Evolutionary conservation across 1,140 invertebrate species (phyloP).

Genomic region (Drosophila virilis): DNA sequence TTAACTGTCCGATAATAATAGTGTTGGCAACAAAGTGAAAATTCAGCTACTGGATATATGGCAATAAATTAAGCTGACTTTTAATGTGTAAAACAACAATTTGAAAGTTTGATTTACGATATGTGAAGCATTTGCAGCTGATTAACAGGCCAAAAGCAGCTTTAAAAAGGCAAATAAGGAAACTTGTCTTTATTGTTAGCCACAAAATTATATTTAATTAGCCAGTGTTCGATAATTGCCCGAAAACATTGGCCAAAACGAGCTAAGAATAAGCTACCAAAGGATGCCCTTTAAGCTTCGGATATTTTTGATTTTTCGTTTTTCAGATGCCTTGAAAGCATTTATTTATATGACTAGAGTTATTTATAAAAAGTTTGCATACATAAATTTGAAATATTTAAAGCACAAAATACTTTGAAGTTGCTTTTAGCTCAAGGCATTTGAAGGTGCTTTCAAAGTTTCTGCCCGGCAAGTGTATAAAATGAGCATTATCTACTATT

Average conservation of each 20-base stretch:
- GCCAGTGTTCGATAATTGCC: background rate
- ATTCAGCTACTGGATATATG: background rate
- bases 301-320: too few species aligned
- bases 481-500: too few species aligned
- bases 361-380: too few species aligned
- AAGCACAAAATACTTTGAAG: too few species aligned
- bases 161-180: background rate
- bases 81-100: background rate
- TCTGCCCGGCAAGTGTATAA: too few species aligned
- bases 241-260: background rate
- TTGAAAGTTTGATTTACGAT: slow-evolving; percentile 3
- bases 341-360: too few species aligned
- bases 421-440: too few species aligned
- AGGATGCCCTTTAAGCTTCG: too few species aligned
- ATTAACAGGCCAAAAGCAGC: background rate
- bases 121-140: slow-evolving; percentile 5
- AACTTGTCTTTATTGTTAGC: background rate
- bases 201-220: background rate
- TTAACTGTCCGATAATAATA: slow-evolving; percentile 9
- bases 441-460: too few species aligned
- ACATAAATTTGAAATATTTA: too few species aligned
- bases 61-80: slow-evolving; percentile 14
- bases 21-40: slow-evolving; percentile 2
- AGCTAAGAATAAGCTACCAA: background rate
- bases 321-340: too few species aligned